Percentiles rank a stretch among this genome's conserved stretches.
Conservation (phyloP, 2,888 invertebrate species). For the Julus scandinavius region DNA sequence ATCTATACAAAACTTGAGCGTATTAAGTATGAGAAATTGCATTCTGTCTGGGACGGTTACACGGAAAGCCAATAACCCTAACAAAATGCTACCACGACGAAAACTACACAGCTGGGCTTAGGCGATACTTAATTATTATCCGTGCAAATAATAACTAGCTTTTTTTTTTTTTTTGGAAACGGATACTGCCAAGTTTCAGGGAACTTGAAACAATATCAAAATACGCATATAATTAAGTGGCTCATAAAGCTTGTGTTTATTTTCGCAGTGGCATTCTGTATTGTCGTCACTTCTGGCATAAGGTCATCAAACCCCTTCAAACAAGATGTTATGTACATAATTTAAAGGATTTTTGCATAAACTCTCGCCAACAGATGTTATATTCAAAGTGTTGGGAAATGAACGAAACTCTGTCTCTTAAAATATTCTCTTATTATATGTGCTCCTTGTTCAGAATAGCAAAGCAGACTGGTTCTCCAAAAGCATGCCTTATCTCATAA, state of each 20-base stretch:
- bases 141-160: background rate
- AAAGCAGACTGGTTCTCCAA: too few species aligned
- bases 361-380: background rate
- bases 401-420: too few species aligned
- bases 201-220: background rate
- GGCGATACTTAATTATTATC: background rate
- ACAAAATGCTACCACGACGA: background rate
- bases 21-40: constrained; percentile 17
- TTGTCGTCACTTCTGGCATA: background rate
- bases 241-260: background rate
- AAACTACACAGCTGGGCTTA: background rate
- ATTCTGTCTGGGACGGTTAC: background rate
- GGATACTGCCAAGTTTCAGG: background rate
- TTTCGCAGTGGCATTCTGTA: background rate
- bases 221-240: background rate
- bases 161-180: background rate
- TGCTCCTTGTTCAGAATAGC: too few species aligned
- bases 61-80: background rate
- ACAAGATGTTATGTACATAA: background rate
- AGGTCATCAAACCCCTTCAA: background rate
- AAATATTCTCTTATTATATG: too few species aligned
- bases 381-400: too few species aligned
- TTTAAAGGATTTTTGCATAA: background rate
- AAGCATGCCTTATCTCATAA: too few species aligned
- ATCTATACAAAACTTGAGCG: background rate